A percentile compares a stretch with the other conserved stretches of the same genome.
These are phyloP conservation scores for Felis chaus DNA, from an alignment of 2,113 vertebrate genomes.

Conservation along the genomic window DNA sequence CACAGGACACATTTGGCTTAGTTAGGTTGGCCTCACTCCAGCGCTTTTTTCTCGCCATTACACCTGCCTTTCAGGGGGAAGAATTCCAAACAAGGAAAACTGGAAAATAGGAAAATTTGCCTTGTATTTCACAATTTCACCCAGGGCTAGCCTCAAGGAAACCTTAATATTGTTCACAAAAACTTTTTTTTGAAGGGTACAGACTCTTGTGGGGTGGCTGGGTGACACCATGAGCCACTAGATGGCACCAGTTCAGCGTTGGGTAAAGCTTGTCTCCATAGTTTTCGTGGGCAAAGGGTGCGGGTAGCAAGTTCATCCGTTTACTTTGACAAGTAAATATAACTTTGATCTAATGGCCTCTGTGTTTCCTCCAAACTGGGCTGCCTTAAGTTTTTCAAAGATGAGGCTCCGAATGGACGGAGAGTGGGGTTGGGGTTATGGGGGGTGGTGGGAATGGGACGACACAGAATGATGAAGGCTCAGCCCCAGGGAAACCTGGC, in stretches of 20 bases:
- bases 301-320: background rate
- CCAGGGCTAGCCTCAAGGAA: background rate
- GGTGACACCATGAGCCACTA: background rate
- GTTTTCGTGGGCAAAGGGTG: background rate
- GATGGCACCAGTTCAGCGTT: constrained; percentile 37
- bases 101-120: background rate
- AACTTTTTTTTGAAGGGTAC: background rate
- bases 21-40: background rate
- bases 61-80: background rate
- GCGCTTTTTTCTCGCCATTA: background rate
- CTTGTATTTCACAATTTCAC: background rate
- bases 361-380: background rate
- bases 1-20: background rate
- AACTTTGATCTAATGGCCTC: background rate
- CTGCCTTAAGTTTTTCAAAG: background rate
- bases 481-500: background rate
- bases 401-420: background rate
- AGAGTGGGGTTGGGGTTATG: background rate
- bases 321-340: background rate
- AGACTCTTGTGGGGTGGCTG: background rate
- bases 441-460: background rate
- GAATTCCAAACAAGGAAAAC: background rate
- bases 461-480: background rate
- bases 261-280: background rate
- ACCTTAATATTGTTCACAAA: background rate